A percentile compares a stretch with the other conserved stretches of the same genome.
Conservation (phyloP, 2,797 vertebrate species). For the Cynodonichthys magdalenae region DNA sequence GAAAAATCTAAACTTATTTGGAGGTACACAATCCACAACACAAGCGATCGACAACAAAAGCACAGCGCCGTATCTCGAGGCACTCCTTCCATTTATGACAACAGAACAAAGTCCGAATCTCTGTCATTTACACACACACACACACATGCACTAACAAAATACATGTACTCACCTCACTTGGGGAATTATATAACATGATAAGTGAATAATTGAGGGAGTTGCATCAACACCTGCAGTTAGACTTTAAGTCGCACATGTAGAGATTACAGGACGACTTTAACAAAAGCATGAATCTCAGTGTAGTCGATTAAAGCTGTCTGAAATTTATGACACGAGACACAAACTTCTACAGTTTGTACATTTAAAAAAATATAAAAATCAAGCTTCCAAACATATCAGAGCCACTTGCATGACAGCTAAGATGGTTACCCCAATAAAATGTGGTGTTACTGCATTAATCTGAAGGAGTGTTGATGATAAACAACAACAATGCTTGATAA, state of each 20-base stretch:
- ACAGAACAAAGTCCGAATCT: conserved; percentile 77
- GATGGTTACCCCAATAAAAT: not conserved
- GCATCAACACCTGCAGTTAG: conserved; percentile 17
- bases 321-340: not conserved
- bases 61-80: conserved; percentile 75
- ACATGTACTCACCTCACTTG: conserved; percentile 18
- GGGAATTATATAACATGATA: conserved; percentile 52
- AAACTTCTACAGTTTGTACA: not conserved
- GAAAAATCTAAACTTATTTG: conserved; percentile 13
- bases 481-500: conserved; percentile 21
- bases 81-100: conserved; percentile 89
- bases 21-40: conserved; percentile 28
- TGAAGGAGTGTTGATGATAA: not conserved
- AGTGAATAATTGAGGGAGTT: conserved; percentile 24
- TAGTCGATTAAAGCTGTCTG: not conserved
- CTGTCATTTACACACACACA: conserved; percentile 30
- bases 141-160: conserved; percentile 10
- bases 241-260: conserved; percentile 8
- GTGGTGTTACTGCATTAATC: not conserved
- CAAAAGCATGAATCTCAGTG: conserved; percentile 1
- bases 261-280: conserved; percentile 6
- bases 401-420: not conserved
- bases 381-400: not conserved
- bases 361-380: not conserved
- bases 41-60: conserved; percentile 83